A percentile compares a stretch with the other conserved stretches of the same genome.
Evolutionary conservation across 2,888 invertebrate genomes (phyloP).

Genomic region (Pollenia amentaria): DNA sequence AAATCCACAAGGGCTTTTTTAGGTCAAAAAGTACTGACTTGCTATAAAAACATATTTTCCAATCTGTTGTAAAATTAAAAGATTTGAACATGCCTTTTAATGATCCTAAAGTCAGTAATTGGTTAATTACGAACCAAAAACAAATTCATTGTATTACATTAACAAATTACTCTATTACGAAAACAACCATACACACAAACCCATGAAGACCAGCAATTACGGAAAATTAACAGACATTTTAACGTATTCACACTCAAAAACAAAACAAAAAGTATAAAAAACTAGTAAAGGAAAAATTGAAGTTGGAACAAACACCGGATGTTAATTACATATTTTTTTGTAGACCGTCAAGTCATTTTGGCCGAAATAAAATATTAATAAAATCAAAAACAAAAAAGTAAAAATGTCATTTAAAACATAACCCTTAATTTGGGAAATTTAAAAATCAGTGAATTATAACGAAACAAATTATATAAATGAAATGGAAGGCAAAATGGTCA

Average conservation of each 20-base stretch:
- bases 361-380: constrained; percentile 16
- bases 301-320: constrained; percentile 64
- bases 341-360: constrained; percentile 31
- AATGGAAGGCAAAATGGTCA: constrained; percentile 36
- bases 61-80: too few species aligned
- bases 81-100: too few species aligned
- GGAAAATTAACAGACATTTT: constrained; percentile 38
- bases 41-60: too few species aligned
- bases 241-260: constrained; percentile 33
- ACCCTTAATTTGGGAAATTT: background rate
- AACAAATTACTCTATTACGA: constrained; percentile 34
- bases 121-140: constrained; percentile 26
- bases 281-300: background rate
- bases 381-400: constrained; percentile 2
- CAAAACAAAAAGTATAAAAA: background rate
- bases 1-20: too few species aligned
- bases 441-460: constrained; percentile 61
- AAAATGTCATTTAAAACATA: constrained; percentile 31
- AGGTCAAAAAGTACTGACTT: too few species aligned
- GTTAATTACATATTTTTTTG: constrained; percentile 54
- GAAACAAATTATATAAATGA: constrained; percentile 52
- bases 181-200: background rate
- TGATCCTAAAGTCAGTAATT: background rate
- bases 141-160: constrained; percentile 14
- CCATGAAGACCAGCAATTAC: constrained; percentile 11